Conservation (phyloP, 2,888 invertebrate species). For the Macaria liturata region DNA sequence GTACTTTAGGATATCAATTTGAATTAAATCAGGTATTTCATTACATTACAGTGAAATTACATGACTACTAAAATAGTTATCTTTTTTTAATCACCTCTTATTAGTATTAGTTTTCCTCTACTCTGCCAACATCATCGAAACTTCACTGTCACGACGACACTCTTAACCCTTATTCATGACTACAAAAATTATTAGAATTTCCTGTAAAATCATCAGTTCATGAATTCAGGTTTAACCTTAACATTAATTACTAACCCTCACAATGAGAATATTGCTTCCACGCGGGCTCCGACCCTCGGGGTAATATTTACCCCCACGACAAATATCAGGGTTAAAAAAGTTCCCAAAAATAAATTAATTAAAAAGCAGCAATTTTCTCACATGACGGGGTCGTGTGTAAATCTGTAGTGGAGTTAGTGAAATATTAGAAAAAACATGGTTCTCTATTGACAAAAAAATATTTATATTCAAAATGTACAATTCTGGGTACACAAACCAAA, state of each 20-base stretch:
- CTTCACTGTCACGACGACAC: constrained; percentile 18
- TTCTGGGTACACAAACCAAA: constrained; percentile 6
- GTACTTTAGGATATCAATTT: too few species aligned
- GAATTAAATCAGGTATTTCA: too few species aligned
- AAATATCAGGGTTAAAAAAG: constrained; percentile 3
- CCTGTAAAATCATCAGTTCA: constrained; percentile 20
- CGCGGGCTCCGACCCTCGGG: constrained; percentile 3
- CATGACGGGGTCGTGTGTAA: constrained; percentile 14
- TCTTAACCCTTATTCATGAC: constrained; percentile 15
- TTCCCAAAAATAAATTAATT: constrained; percentile 10
- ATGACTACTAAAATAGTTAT: too few species aligned
- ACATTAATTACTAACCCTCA: constrained; percentile 12
- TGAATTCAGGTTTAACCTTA: constrained; percentile 21
- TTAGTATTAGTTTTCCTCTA: too few species aligned
- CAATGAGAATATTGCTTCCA: constrained; percentile 29
- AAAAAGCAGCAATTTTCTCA: constrained; percentile 26
- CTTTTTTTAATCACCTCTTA: too few species aligned
- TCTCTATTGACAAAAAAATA: constrained; percentile 18
- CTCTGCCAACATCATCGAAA: not conserved
- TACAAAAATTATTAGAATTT: constrained; percentile 2
- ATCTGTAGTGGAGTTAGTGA: constrained; percentile 26
- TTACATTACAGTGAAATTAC: too few species aligned
- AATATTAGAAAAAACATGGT: constrained; percentile 10
- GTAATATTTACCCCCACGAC: constrained; percentile 7
- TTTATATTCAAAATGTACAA: constrained; percentile 21